Evolutionary conservation across 2,113 vertebrate species (phyloP).

Genomic region (Colinus virginianus): DNA sequence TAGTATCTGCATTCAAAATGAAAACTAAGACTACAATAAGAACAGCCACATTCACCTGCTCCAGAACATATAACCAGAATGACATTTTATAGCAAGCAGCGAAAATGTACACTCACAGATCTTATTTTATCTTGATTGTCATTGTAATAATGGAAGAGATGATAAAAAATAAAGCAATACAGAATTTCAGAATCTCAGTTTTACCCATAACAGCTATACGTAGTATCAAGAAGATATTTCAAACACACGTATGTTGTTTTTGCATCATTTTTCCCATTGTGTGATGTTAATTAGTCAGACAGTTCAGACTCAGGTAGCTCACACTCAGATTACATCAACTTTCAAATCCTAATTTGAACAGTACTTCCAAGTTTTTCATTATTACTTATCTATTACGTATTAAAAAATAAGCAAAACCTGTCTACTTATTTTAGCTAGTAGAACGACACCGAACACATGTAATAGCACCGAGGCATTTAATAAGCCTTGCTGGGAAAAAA

Average conservation of each 20-base stretch:
- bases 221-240: neutral
- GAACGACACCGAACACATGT: neutral
- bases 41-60: neutral
- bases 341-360: slow-evolving; percentile 14
- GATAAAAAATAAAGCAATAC: neutral
- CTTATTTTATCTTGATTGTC: neutral
- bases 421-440: neutral
- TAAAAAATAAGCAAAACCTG: neutral
- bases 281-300: neutral
- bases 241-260: neutral
- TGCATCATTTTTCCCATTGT: neutral
- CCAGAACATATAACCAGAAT: neutral
- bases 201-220: neutral
- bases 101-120: neutral
- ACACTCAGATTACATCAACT: slow-evolving; percentile 5
- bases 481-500: neutral
- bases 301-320: neutral
- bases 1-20: slow-evolving; percentile 2
- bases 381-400: neutral
- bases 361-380: neutral
- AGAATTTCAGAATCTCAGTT: neutral
- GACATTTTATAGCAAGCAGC: neutral
- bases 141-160: neutral
- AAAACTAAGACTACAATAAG: slow-evolving; percentile 18
- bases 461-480: neutral